Percentiles rank a stretch among this genome's conserved stretches.
phyloP scores from a whole-genome alignment of 2,797 vertebrate species.

The Phrynocephalus guinanensis region DNA sequence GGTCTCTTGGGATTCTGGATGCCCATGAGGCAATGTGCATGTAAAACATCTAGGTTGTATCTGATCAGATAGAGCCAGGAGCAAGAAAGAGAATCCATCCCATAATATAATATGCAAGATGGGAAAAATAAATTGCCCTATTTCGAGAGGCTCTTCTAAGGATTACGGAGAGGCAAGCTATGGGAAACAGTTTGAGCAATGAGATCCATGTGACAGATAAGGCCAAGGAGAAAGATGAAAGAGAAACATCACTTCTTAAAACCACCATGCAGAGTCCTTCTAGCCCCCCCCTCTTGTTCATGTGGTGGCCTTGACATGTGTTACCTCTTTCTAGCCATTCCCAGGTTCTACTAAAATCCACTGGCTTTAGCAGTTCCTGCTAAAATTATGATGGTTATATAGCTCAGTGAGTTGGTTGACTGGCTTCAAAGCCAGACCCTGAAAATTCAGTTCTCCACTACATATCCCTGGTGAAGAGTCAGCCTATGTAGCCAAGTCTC shows the following conservation, averaged over 20 bases:
- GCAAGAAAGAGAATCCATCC: background rate
- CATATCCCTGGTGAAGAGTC: too few species aligned
- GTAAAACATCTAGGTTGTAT: background rate
- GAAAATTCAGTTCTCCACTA: too few species aligned
- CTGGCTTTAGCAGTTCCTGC: background rate
- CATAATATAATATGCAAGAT: background rate
- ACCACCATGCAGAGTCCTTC: background rate
- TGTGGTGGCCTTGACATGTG: too few species aligned
- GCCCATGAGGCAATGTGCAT: background rate
- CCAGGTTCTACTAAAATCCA: too few species aligned
- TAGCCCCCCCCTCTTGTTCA: background rate
- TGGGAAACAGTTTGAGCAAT: background rate
- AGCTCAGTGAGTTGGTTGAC: too few species aligned
- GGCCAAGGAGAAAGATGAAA: background rate
- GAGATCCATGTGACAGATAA: background rate
- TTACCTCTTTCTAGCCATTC: too few species aligned
- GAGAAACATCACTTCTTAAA: background rate
- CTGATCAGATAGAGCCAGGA: background rate
- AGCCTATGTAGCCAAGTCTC: too few species aligned
- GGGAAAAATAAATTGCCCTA: background rate
- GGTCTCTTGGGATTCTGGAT: background rate
- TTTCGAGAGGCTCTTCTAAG: background rate
- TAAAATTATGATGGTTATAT: background rate
- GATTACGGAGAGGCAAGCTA: background rate
- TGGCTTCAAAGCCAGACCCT: too few species aligned